Base-by-base conservation (phyloP, 2,888 invertebrate species). In the Cheilosia grossa region DNA sequence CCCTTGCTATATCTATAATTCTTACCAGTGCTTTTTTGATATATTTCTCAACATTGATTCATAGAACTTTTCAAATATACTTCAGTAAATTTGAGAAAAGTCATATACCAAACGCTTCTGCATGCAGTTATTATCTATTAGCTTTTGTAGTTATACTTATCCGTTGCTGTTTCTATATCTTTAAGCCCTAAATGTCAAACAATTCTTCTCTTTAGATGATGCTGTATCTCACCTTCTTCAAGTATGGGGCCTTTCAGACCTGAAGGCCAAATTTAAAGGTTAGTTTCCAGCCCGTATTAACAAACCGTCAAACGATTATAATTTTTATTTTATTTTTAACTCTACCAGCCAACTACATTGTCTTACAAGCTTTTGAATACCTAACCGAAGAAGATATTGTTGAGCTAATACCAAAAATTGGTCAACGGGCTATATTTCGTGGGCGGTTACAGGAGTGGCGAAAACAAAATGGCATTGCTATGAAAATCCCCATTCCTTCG, bases 341-440 rank as follows among this genome's bases (percentile, higher is more conserved):
- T 24, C 13, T 15, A 21, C 6, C 21, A 83, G 83, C 74, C 2
- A 83, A 83, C 54, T 83, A 75, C 24, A 70, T 83, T 21, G 56
- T 80, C 7, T 58, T 87, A 15, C 83, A 87, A 69, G 88, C 88
- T 1, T 53, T 88, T n/a, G 73, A 86, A 3, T 88, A 88, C 24
- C 64, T 89, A 5, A 88, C 87, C 17, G 88, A 88, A 49, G 78
- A 70, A 0, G 88, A 89, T 30, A 89, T 89, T 4, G 42, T 47
- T 61, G 87, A 88, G 44, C 82, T 90, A 5, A 87, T 89, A 87
- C 88, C 88, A 24, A 89, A 88, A 87, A 87, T 89, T 21, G 88
- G 89, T 40, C 81, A 87, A 61, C 87, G 89, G 4, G 87, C 89
- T 5, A 89, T 89, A 80, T 89, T 89, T 86, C 88, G 89, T 0